These are phyloP conservation scores for Charina bottae DNA, from an alignment of 2,113 vertebrate species.

Conservation along the genomic window DNA sequence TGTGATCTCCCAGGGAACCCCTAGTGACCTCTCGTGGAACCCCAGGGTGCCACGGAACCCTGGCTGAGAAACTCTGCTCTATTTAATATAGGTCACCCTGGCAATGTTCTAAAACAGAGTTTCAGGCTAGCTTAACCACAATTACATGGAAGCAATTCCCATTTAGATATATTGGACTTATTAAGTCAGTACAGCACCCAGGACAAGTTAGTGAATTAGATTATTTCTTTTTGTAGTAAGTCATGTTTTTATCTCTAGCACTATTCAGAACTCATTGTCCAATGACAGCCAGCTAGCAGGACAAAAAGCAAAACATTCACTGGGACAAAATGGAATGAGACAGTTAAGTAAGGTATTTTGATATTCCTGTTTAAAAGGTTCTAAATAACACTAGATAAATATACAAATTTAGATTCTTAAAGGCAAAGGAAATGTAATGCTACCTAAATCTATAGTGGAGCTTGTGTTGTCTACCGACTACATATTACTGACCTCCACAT, in stretches of 20 bases:
- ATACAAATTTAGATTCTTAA: background rate
- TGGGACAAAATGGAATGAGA: background rate
- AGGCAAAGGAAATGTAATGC: background rate
- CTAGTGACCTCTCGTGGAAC: too few species aligned
- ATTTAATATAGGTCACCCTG: background rate
- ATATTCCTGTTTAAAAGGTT: background rate
- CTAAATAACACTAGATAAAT: background rate
- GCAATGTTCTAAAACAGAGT: background rate
- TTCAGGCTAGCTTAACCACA: background rate
- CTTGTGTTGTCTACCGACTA: background rate
- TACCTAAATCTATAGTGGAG: background rate
- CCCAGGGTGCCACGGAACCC: too few species aligned
- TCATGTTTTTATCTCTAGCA: background rate
- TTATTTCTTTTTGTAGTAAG: background rate
- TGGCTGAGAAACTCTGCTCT: too few species aligned
- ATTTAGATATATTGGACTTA: background rate
- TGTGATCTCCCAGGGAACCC: too few species aligned
- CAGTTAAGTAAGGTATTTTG: background rate
- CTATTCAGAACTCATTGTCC: background rate
- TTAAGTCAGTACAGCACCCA: background rate
- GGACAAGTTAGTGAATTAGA: background rate
- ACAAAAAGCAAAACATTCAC: background rate
- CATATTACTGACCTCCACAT: background rate
- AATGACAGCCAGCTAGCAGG: background rate
- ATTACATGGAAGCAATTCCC: background rate